A percentile compares a stretch with the other conserved stretches of the same genome.
phyloP scores from a whole-genome alignment of 2,113 vertebrate genomes.

The Ceuthmochares aereus region DNA sequence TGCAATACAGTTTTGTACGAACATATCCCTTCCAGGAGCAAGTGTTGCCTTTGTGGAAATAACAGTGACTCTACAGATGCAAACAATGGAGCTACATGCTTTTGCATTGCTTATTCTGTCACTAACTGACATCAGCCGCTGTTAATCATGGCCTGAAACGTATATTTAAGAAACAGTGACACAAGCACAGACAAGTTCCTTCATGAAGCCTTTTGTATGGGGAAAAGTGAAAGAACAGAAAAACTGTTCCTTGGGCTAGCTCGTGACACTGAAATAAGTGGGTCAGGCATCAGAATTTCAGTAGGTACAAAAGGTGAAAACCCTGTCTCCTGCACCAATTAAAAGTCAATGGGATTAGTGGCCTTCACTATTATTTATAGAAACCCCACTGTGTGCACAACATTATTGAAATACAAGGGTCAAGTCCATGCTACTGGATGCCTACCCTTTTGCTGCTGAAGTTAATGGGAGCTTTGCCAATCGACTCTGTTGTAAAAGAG shows the following conservation, averaged over 20 bases:
- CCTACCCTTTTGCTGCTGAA: slow-evolving; percentile 32
- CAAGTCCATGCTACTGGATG: slow-evolving; percentile 38
- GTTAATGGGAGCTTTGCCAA: slow-evolving; percentile 63
- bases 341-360: slow-evolving; percentile 62
- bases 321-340: slow-evolving; percentile 43
- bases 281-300: slow-evolving; percentile 49
- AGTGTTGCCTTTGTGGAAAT: slow-evolving; percentile 25
- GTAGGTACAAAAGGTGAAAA: slow-evolving; percentile 49
- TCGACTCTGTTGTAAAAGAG: slow-evolving; percentile 38
- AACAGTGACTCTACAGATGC: slow-evolving; percentile 38
- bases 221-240: slow-evolving; percentile 30
- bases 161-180: slow-evolving; percentile 54
- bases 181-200: slow-evolving; percentile 50
- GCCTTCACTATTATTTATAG: slow-evolving; percentile 57
- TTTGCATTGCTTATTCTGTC: slow-evolving; percentile 56
- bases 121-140: slow-evolving; percentile 60
- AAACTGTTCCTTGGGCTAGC: slow-evolving; percentile 23
- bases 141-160: slow-evolving; percentile 48
- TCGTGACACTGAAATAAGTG: slow-evolving; percentile 51
- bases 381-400: neutral
- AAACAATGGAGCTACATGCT: slow-evolving; percentile 53
- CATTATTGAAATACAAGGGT: slow-evolving; percentile 54
- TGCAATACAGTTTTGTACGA: neutral
- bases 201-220: slow-evolving; percentile 9
- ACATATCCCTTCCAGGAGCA: slow-evolving; percentile 30